Conservation (phyloP, 1,140 invertebrate species). For the Camponotus pennsylvanicus region DNA sequence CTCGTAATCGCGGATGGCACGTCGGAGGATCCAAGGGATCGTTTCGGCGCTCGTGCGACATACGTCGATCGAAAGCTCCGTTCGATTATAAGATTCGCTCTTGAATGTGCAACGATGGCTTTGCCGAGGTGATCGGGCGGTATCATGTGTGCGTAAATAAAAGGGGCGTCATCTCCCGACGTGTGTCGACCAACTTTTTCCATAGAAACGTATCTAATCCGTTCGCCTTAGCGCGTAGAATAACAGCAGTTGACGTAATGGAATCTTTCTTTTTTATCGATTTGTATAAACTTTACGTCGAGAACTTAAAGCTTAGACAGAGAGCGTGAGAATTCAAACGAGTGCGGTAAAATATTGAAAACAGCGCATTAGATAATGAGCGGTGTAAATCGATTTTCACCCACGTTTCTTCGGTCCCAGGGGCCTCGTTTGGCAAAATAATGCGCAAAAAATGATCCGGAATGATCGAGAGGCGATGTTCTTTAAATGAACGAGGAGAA, state of each 20-base stretch:
- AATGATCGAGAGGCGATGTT: constrained; percentile 44
- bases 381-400: constrained; percentile 17
- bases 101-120: not conserved
- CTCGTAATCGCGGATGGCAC: constrained; percentile 66
- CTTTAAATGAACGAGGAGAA: not conserved
- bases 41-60: constrained; percentile 34
- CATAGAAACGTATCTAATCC: not conserved
- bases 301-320: not conserved
- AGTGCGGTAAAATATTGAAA: not conserved
- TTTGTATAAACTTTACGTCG: too few relatives aligned
- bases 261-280: too few relatives aligned
- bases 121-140: constrained; percentile 32
- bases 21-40: constrained; percentile 27
- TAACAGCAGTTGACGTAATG: too few relatives aligned
- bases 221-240: not conserved
- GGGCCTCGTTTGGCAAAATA: constrained; percentile 35
- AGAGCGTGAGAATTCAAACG: not conserved
- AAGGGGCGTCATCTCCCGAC: not conserved
- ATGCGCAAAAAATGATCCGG: constrained; percentile 30
- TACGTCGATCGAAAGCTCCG: constrained; percentile 41
- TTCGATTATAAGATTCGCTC: constrained; percentile 40
- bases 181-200: constrained; percentile 15
- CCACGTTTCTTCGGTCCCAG: not conserved
- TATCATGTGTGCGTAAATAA: not conserved
- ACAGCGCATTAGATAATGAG: constrained; percentile 3